A percentile compares a stretch with the other conserved stretches of the same genome.
Evolutionary conservation across 1,140 invertebrate species (phyloP).

Genomic region (Drosophila pruinosa): DNA sequence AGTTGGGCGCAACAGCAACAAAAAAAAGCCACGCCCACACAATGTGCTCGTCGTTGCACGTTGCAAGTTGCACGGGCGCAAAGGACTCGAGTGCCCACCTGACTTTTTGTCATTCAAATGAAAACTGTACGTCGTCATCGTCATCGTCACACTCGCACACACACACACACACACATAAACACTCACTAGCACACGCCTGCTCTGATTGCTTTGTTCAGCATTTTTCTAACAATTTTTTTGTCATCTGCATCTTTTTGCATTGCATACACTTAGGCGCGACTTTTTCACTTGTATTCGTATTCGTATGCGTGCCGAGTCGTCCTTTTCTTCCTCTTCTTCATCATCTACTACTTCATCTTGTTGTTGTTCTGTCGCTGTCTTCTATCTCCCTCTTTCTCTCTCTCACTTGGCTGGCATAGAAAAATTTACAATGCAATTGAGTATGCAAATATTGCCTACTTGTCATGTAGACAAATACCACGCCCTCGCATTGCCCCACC

Average conservation of each 20-base stretch:
- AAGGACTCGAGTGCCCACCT: conserved; percentile 76
- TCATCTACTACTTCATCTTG: neutral
- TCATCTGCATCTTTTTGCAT: conserved; percentile 63
- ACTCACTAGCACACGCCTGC: conserved; percentile 35
- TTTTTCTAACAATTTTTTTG: conserved; percentile 74
- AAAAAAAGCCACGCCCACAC: conserved; percentile 56
- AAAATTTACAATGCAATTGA: conserved; percentile 82
- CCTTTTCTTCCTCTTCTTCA: neutral
- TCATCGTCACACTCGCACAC: conserved; percentile 22
- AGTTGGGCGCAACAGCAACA: conserved; percentile 53
- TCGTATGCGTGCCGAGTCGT: conserved; percentile 36
- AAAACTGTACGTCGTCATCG: conserved; percentile 77
- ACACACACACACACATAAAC: neutral
- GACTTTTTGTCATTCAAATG: conserved; percentile 82
- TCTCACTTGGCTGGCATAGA: conserved; percentile 57
- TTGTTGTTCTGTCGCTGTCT: neutral
- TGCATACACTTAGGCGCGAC: conserved; percentile 77
- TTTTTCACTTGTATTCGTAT: conserved; percentile 42
- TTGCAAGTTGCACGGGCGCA: conserved; percentile 2
- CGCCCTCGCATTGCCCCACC: conserved; percentile 10
- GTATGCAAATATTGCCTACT: conserved; percentile 81
- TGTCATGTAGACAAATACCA: conserved; percentile 76
- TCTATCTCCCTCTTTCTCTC: conserved; percentile 12
- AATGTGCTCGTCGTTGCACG: conserved; percentile 24
- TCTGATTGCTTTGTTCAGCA: conserved; percentile 80